phyloP scores from a whole-genome alignment of 2,797 vertebrate genomes.

The Echiichthys vipera region DNA sequence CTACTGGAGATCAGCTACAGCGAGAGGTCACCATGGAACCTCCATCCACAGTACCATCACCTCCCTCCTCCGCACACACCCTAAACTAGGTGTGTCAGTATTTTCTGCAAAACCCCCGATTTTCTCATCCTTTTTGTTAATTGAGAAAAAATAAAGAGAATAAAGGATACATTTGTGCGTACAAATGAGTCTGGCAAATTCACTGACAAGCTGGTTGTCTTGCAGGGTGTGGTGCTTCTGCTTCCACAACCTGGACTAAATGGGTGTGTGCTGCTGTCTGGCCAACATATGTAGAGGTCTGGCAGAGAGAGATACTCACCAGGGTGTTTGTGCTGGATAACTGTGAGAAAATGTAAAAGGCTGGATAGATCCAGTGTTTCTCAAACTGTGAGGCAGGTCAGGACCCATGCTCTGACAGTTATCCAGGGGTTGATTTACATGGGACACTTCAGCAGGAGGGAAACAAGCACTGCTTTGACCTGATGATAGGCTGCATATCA shows the following conservation, averaged over 20 bases:
- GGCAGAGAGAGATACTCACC: constrained; percentile 56
- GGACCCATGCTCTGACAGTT: constrained; percentile 33
- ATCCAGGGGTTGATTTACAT: constrained; percentile 60
- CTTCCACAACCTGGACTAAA: constrained; percentile 55
- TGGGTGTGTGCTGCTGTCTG: constrained; percentile 62
- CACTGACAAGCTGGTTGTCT: constrained; percentile 47
- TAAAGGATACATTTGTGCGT: constrained; percentile 2
- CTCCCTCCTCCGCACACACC: background rate
- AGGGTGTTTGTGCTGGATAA: constrained; percentile 75
- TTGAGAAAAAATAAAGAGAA: constrained; percentile 6
- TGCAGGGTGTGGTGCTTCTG: constrained; percentile 66
- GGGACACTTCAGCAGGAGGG: constrained; percentile 50
- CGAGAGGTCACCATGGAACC: constrained; percentile 18
- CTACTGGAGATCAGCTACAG: constrained; percentile 3
- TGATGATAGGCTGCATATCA: constrained; percentile 23
- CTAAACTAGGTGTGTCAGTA: background rate
- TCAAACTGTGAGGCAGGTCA: constrained; percentile 43
- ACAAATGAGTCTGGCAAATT: constrained; percentile 32
- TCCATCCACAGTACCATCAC: background rate
- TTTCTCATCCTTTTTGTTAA: background rate
- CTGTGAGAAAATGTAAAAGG: constrained; percentile 69
- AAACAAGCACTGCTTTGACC: constrained; percentile 37
- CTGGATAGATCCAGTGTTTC: constrained; percentile 50
- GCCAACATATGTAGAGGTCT: constrained; percentile 76
- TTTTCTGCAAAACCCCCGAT: background rate